A percentile compares a stretch with the other conserved stretches of the same genome.
These are phyloP conservation scores for Clostera curtula DNA, from an alignment of 2,888 invertebrate genomes.

Conservation along the genomic window DNA sequence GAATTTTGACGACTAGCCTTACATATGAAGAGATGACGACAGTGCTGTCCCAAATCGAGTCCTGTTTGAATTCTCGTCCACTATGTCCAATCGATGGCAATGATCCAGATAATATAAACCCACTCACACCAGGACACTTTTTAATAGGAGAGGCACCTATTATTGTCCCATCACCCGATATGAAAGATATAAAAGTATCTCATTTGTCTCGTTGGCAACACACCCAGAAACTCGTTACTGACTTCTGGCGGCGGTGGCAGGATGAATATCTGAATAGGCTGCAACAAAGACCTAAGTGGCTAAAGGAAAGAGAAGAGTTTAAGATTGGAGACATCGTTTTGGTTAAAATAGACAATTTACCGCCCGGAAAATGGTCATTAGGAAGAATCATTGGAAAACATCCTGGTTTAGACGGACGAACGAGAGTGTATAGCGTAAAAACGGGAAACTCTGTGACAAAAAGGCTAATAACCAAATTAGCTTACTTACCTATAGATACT, in stretches of 20 bases:
- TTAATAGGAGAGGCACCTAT: no score
- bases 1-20: no score
- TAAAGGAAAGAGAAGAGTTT: not conserved
- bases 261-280: conserved; percentile 3
- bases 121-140: no score
- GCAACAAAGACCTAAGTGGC: conserved; percentile 1
- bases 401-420: conserved; percentile 1
- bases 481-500: not conserved
- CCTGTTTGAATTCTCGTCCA: no score
- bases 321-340: conserved; percentile 3
- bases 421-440: conserved; percentile 1
- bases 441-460: conserved; percentile 5
- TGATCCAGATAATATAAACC: no score
- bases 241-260: not conserved
- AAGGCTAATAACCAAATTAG: conserved; percentile 3
- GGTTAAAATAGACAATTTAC: conserved; percentile 3
- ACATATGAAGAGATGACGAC: no score
- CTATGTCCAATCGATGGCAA: no score
- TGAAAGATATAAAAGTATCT: no score
- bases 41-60: no score
- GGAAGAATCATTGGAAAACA: not conserved
- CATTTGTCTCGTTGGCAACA: conserved; percentile 1
- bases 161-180: no score
- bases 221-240: not conserved
- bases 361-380: conserved; percentile 5